These are phyloP conservation scores for Danio tinwini DNA, from an alignment of 2,797 vertebrate species.

Conservation along the genomic window DNA sequence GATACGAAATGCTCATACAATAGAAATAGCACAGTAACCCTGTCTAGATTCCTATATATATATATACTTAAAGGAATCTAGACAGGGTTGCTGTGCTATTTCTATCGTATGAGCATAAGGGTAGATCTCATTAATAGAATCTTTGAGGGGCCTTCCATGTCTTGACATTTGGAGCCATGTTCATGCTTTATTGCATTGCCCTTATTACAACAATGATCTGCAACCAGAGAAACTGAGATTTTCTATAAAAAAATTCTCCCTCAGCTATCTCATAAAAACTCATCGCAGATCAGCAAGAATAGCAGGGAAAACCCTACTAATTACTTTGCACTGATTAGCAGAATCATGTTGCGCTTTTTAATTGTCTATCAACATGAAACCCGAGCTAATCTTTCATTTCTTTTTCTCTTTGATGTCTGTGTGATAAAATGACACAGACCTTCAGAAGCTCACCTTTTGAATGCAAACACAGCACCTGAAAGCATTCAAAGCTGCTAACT, in stretches of 20 bases:
- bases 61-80: not conserved
- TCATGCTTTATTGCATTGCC: constrained; percentile 55
- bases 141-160: constrained; percentile 67
- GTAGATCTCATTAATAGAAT: constrained; percentile 62
- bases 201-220: constrained; percentile 30
- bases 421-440: constrained; percentile 23
- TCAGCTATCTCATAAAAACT: constrained; percentile 15
- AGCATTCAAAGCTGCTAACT: constrained; percentile 26
- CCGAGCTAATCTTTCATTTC: constrained; percentile 50
- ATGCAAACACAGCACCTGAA: not conserved
- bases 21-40: too few species aligned
- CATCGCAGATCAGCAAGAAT: constrained; percentile 5
- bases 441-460: constrained; percentile 15
- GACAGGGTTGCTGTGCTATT: not conserved
- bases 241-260: not conserved
- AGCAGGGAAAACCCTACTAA: constrained; percentile 37
- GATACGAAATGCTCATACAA: too few species aligned
- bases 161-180: constrained; percentile 76
- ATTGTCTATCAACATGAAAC: constrained; percentile 40
- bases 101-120: constrained; percentile 55
- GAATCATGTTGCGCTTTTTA: constrained; percentile 43
- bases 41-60: too few species aligned
- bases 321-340: constrained; percentile 50
- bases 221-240: constrained; percentile 8
- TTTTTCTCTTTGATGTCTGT: constrained; percentile 55